These are phyloP conservation scores for Sesia apiformis DNA, from an alignment of 2,888 invertebrate species.

Conservation along the genomic window DNA sequence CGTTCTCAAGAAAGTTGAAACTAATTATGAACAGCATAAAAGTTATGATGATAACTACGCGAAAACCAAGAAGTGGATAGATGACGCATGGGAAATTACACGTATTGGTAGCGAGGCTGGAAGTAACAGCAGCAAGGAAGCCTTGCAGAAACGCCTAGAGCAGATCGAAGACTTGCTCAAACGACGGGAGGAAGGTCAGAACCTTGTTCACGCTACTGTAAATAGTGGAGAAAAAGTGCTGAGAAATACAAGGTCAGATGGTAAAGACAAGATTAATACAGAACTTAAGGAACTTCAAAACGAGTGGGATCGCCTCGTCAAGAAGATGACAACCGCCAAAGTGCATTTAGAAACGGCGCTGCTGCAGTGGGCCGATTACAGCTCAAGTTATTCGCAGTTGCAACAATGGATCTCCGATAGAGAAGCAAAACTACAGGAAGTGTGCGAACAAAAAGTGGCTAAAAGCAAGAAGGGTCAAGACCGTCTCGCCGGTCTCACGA, in stretches of 20 bases:
- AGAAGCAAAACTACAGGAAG: conserved; percentile 93
- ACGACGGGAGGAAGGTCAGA: conserved; percentile 90
- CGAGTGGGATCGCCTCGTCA: conserved; percentile 93
- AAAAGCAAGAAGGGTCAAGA: conserved; percentile 86
- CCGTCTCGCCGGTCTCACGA: conserved; percentile 79
- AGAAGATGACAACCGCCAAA: conserved; percentile 93
- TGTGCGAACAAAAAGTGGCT: conserved; percentile 87
- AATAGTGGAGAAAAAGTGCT: conserved; percentile 93
- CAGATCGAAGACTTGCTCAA: conserved; percentile 86
- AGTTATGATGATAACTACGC: conserved; percentile 84
- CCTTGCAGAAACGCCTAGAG: conserved; percentile 85
- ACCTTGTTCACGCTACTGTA: conserved; percentile 88
- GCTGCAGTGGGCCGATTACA: conserved; percentile 97
- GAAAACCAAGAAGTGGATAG: conserved; percentile 89
- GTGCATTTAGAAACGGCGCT: conserved; percentile 92
- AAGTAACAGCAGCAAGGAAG: conserved; percentile 85
- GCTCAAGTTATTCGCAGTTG: conserved; percentile 92
- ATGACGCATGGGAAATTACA: conserved; percentile 87
- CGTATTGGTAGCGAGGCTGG: conserved; percentile 86
- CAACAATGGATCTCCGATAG: conserved; percentile 96
- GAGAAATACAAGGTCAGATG: conserved; percentile 90
- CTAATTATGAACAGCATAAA: conserved; percentile 88
- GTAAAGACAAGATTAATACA: conserved; percentile 88
- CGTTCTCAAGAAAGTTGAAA: conserved; percentile 92
- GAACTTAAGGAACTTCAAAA: conserved; percentile 92